Conservation (phyloP, 2,888 invertebrate species). For the Metopia argyrocephala region DNA sequence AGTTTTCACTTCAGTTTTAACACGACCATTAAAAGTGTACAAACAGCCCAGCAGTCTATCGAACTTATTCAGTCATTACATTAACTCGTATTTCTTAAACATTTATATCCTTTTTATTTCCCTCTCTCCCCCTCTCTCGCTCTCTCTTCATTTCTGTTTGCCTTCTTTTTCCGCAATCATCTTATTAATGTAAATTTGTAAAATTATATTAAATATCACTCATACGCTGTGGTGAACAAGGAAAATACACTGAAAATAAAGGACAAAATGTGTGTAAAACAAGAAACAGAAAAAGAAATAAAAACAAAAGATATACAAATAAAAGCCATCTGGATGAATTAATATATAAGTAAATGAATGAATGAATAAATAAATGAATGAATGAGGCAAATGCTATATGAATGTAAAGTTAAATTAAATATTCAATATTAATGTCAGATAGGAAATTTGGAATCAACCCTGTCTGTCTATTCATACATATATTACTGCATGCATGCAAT, state of each 20-base stretch:
- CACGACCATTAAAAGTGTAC: conserved; percentile 3
- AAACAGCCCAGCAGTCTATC: conserved; percentile 1
- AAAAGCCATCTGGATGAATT: not conserved
- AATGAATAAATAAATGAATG: not conserved
- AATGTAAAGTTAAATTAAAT: conserved; percentile 39
- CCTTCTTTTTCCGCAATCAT: conserved; percentile 5
- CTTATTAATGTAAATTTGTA: conserved; percentile 52
- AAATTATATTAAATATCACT: conserved; percentile 59
- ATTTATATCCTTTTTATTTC: not conserved
- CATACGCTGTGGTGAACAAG: conserved; percentile 47
- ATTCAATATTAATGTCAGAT: conserved; percentile 49
- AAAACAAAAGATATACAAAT: not conserved
- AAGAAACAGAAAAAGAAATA: too few relatives aligned
- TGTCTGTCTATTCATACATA: not conserved
- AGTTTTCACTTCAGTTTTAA: conserved; percentile 9
- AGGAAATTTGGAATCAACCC: conserved; percentile 5
- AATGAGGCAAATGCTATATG: not conserved
- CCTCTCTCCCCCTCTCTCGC: too few relatives aligned
- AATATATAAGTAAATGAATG: not conserved
- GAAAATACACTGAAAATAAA: conserved; percentile 13
- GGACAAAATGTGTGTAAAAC: too few relatives aligned
- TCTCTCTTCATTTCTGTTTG: conserved; percentile 1
- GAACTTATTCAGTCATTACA: conserved; percentile 8
- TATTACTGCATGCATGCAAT: conserved; percentile 13
- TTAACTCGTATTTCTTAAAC: conserved; percentile 30